Evolutionary conservation across 2,888 invertebrate genomes (phyloP), one percentile per base, ranked within the genome.

Genomic region (Monochamus alternatus): DNA sequence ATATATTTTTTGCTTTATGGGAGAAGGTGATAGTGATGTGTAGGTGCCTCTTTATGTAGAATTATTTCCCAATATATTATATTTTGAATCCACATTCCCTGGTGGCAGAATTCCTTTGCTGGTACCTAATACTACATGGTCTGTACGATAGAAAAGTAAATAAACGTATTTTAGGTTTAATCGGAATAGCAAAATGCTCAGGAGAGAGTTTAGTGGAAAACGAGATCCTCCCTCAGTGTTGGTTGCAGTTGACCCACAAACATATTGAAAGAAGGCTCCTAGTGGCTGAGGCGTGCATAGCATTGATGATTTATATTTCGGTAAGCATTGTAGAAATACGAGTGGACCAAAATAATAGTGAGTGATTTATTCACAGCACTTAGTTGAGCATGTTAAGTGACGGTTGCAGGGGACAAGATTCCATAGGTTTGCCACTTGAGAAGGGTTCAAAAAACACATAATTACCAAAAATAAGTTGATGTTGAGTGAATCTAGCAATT

Each of bases 191-290:
- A 7, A 89, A 89, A 83, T 87, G 88, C 66, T 89, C 90, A 43
- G 89, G 89, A n/a, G 88, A 88, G 52, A 88, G 89, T 30, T 85
- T 92, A 68, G 91, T 93, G n/a, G 92, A 93, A 84, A 91, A 92
- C 76, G 94, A 94, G 87, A 90, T 94, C 72, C 87, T 94, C 63
- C 93, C 94, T 0, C 92, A 93, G 80, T 93, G 94, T 85, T 94
- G 94, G 94, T 93, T 94, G 84, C 93, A 94, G 88, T 91, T 94
- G 80, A 92, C 90, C 70, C 92, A 94, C 84, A 93, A 93, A 82
- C 92, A 93, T 86, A 87, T 91, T 2, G 94, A 94, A 86, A 89
- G 93, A 77, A 89, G 94, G 74, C 87, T 94, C 44, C 86, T 95
- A 38, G 93, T 94, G 5, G 93, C 93, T 3, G 94, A 94, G 86